phyloP scores from a whole-genome alignment of 1,140 invertebrate species.

The Parapsyche elsis region DNA sequence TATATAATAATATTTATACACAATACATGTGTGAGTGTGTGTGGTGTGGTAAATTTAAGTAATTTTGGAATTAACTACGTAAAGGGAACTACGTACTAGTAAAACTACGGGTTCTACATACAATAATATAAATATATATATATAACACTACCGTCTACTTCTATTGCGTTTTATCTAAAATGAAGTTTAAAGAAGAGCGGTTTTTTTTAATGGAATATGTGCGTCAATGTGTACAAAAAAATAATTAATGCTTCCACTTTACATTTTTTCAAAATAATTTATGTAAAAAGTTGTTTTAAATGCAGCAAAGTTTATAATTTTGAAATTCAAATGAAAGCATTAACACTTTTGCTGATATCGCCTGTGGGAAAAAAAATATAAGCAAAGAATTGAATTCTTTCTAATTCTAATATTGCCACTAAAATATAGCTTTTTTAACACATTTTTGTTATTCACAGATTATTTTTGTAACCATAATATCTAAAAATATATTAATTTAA shows the following conservation, averaged over 20 bases:
- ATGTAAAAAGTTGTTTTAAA: too few relatives aligned
- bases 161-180: too few relatives aligned
- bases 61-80: too few relatives aligned
- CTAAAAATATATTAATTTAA: constrained; percentile 24
- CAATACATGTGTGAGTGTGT: too few relatives aligned
- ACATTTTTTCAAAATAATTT: too few relatives aligned
- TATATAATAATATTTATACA: too few relatives aligned
- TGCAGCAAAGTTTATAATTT: too few relatives aligned
- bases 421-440: constrained; percentile 18
- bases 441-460: constrained; percentile 40
- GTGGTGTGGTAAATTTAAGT: too few relatives aligned
- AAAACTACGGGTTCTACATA: background rate
- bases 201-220: background rate
- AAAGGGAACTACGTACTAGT: background rate
- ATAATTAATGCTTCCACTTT: background rate
- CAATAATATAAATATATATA: too few relatives aligned
- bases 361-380: constrained; percentile 11
- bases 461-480: constrained; percentile 29
- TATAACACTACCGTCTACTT: too few relatives aligned
- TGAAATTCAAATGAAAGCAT: too few relatives aligned
- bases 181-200: constrained; percentile 13
- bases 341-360: background rate
- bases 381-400: constrained; percentile 18
- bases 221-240: background rate
- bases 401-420: constrained; percentile 31